A percentile compares a stretch with the other conserved stretches of the same genome.
These are phyloP conservation scores for Sepiola atlantica DNA, from an alignment of 2,888 invertebrate species.

Conservation along the genomic window DNA sequence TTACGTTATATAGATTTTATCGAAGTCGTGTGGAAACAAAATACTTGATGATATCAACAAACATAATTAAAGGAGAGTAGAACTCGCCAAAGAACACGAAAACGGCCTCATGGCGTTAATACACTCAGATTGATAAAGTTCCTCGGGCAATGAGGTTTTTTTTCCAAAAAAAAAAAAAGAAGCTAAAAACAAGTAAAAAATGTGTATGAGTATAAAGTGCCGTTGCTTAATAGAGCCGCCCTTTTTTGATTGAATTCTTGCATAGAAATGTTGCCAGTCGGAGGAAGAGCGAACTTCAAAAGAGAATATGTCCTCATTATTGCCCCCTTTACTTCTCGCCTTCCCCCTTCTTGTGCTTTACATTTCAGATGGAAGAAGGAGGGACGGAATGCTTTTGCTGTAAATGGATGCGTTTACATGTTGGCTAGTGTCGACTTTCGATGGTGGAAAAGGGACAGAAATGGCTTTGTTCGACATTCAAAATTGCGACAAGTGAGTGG, in stretches of 20 bases:
- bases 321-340: neutral
- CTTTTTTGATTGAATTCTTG: neutral
- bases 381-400: neutral
- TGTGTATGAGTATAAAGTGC: neutral
- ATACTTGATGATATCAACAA: neutral
- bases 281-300: neutral
- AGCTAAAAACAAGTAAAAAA: neutral
- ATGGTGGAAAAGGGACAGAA: neutral
- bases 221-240: neutral
- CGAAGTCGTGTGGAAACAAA: neutral
- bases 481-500: neutral
- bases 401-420: neutral
- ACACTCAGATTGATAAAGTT: neutral
- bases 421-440: neutral
- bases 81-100: neutral
- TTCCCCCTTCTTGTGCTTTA: neutral
- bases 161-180: neutral
- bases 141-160: neutral
- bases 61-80: neutral
- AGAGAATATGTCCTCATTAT: neutral
- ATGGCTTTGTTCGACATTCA: neutral
- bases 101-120: neutral
- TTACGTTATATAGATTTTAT: neutral
- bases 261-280: neutral
- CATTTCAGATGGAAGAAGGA: slow-evolving; percentile 32